Base-by-base conservation (phyloP, 2,113 vertebrate species). In the Microcebus murinus region DNA sequence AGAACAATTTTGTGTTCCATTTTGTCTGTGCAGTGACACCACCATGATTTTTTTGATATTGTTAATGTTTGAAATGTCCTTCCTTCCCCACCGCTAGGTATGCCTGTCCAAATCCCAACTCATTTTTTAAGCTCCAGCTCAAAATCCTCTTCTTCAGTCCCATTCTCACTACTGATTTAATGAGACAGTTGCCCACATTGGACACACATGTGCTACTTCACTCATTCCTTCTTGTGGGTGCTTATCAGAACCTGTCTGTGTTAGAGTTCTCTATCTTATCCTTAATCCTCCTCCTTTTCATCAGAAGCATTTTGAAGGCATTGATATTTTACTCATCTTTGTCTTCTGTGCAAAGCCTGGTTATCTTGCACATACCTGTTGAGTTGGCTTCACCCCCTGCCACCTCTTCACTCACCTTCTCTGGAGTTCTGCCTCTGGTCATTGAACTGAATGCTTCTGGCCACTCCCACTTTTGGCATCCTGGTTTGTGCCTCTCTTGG, bases 171-270 rank as follows among this genome's bases (percentile, higher is more conserved):
- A 4, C 8, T 13, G 14, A 0, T 20, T 65, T 95, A 61, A 27
- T 65, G 65, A 71, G 23, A 85, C 9, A 31, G 7, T 27, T 83
- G 67, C 57, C 21, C 17, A 10, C 20, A 18, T 25, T n/a, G 9
- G 14, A 17, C 55, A 50, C 57, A 65, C 15, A 3, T 20, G 1
- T 4, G 27, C 7, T 23, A 17, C 4, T 2, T 36, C 7, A 0
- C 31, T 74, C 29, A 13, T 48, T 20, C 42, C n/a, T 67, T 67
- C 45, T 23, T 25, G 55, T 71, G 31, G 20, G 7, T 45, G 36
- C 48, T 12, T 45, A 50, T 21, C 85, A 74, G 25, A 80, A 83
- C 55, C 17, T 50, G 15, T 9, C 31, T n/a, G 2, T 8, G n/a
- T 45, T 21, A 17, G 18, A 3, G 6, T 90, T 84, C 34, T 67